Percentiles rank a stretch among this genome's conserved stretches.
These are phyloP conservation scores for Gadopsis marmoratus DNA, from an alignment of 2,797 vertebrate genomes.

Conservation along the genomic window DNA sequence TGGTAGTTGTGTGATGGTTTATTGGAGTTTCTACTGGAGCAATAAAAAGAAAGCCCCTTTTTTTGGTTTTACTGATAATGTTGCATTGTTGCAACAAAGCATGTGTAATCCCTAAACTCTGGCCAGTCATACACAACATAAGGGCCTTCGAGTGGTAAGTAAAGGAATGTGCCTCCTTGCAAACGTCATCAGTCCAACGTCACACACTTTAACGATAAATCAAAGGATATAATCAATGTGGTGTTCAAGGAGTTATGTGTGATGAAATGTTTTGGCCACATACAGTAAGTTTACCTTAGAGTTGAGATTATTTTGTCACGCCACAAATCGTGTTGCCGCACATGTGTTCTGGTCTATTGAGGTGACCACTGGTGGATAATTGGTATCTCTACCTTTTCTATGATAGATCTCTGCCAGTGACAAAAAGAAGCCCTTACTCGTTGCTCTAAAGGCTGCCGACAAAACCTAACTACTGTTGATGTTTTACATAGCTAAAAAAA, in stretches of 20 bases:
- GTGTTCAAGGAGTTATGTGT: neutral
- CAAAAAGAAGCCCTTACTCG: neutral
- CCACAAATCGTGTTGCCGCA: neutral
- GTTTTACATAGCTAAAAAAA: neutral
- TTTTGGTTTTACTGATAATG: neutral
- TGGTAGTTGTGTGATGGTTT: slow-evolving; percentile 31
- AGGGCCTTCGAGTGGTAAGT: neutral
- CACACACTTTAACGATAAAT: neutral
- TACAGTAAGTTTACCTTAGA: neutral
- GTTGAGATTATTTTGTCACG: neutral
- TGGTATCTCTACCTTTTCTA: neutral
- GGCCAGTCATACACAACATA: slow-evolving; percentile 6
- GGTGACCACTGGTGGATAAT: neutral
- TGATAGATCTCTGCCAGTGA: neutral
- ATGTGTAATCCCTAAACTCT: slow-evolving; percentile 5
- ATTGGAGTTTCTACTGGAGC: slow-evolving; percentile 25
- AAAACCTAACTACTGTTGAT: neutral
- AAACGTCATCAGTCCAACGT: neutral
- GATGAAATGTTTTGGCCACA: neutral
- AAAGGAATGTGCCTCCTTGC: neutral
- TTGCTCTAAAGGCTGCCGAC: neutral
- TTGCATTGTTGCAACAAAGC: neutral
- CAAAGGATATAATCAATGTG: neutral
- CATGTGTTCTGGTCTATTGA: neutral
- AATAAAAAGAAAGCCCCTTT: slow-evolving; percentile 39